Evolutionary conservation across 2,113 vertebrate species (phyloP).

Genomic region (Campylomormyrus tamandua): DNA sequence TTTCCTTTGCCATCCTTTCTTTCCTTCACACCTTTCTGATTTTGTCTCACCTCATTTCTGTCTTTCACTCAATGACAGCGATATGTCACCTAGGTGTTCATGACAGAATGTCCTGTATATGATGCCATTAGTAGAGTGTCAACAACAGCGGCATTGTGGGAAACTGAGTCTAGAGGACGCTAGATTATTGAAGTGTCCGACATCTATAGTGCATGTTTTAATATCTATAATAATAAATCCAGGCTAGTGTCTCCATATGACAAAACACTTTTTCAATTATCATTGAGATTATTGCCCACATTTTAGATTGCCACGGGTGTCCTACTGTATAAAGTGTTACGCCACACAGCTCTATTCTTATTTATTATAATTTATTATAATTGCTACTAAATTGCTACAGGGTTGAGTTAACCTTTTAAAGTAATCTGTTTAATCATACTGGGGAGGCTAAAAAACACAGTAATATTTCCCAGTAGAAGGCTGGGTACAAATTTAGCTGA

Average conservation of each 20-base stretch:
- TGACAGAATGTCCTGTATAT: neutral
- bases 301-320: neutral
- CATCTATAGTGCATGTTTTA: neutral
- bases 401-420: neutral
- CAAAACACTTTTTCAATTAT: neutral
- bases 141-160: neutral
- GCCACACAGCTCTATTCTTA: neutral
- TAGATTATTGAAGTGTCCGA: neutral
- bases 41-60: neutral
- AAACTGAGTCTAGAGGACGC: neutral
- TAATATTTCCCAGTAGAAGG: neutral
- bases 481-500: neutral
- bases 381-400: neutral
- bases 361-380: neutral
- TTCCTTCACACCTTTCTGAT: constrained; percentile 15
- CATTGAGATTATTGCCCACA: neutral
- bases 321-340: neutral
- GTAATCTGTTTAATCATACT: neutral
- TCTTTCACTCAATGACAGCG: neutral
- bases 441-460: neutral
- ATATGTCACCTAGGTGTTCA: neutral
- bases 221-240: neutral
- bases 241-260: neutral
- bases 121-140: neutral
- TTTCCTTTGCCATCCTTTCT: constrained; percentile 22